Base-by-base conservation (phyloP, 2,888 invertebrate genomes). In the Galerucella calmariensis region DNA sequence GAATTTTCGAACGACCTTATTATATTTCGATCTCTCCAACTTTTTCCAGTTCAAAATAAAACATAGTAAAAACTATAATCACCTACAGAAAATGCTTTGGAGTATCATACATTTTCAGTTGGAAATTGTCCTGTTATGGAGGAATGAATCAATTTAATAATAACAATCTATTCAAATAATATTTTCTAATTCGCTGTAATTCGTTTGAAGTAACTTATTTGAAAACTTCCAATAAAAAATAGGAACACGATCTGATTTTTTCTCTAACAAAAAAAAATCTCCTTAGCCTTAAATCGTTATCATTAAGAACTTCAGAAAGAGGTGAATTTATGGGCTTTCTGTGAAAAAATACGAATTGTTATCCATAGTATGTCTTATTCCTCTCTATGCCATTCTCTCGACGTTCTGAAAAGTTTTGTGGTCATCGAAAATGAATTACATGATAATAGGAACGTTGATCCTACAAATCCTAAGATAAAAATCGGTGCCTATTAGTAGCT, bases 401-500 rank as follows among this genome's bases (percentile, higher is more conserved):
- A 62, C 10, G n/a, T 62, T 41, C 62, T 8, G 10, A 14, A n/a
- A 62, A 41, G 9, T 41, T 62, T 35, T 35, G 14, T 62, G 62
- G 62, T 62, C 62, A 62, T 35, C 62, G 62, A 14, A 62, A 62
- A 62, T n/a, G n/a, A 62, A 62, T 62, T 62, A 41, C 12, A 62
- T n/a, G 35, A 62, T 41, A 62, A 62, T 35, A 14, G n/a, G 14
- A 9, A 14, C 9, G 41, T n/a, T 62, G 9, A 27, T 14, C 2
- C 16, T 41, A 35, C 35, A 35, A 62, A 62, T 62, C 35, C 12
- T 59, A 3, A 24, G 12, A 59, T 59, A 27, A 11, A 24, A 59
- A 59, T 27, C 24, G 27, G 35, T 59, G 6, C 2, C 24, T 11
- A 10, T 27, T 27, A 27, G 2, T 1, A 27, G 27, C 20, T 11